Evolutionary conservation across 2,888 invertebrate species (phyloP).

Genomic region (Diarsia rubi): DNA sequence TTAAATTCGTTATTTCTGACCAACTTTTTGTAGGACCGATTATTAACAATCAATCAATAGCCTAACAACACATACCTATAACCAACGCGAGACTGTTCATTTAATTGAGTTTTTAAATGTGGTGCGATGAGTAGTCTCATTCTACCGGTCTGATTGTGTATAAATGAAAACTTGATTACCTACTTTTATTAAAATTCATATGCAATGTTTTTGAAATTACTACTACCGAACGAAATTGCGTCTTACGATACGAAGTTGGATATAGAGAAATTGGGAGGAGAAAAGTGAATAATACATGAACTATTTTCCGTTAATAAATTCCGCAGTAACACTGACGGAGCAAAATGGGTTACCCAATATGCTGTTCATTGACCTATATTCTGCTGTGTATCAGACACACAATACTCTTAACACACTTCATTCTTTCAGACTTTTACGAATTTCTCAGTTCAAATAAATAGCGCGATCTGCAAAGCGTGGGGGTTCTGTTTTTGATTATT

Average conservation of each 20-base stretch:
- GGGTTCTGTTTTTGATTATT: neutral
- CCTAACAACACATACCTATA: neutral
- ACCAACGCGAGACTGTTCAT: neutral
- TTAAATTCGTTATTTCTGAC: too few species aligned
- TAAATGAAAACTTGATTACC: neutral
- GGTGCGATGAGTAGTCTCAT: neutral
- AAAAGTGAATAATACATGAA: slow-evolving; percentile 26
- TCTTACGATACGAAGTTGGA: slow-evolving; percentile 7
- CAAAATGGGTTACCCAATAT: slow-evolving; percentile 23
- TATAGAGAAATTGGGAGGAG: neutral
- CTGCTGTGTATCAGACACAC: neutral
- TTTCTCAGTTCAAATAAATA: neutral
- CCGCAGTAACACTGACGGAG: slow-evolving; percentile 9
- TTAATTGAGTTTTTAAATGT: neutral
- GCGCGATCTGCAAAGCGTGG: neutral
- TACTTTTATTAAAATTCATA: neutral
- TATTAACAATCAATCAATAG: slow-evolving; percentile 3
- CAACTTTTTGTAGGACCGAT: too few species aligned
- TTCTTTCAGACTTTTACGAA: neutral
- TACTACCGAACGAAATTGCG: neutral
- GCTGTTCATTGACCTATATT: slow-evolving; percentile 29
- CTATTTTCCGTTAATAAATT: neutral
- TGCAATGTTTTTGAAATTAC: neutral
- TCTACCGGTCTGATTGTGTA: neutral
- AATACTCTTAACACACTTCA: neutral